phyloP scores from a whole-genome alignment of 2,797 vertebrate genomes.

The Paratrypauchen microcephalus region DNA sequence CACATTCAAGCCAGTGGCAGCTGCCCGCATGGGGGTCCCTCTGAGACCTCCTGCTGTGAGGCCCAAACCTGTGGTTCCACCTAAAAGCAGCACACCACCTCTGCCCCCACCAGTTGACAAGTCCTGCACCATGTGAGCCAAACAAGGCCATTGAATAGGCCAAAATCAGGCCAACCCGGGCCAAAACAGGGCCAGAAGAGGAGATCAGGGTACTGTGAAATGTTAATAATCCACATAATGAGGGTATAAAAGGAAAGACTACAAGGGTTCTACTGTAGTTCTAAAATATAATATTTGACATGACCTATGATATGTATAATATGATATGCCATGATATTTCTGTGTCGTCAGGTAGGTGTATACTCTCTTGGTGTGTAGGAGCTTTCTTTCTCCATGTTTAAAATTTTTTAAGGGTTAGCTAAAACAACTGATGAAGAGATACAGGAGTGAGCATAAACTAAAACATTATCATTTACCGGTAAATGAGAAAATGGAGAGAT shows the following conservation, averaged over 20 bases:
- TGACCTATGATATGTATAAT: slow-evolving; percentile 66
- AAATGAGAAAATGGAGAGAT: slow-evolving; percentile 40
- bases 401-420: slow-evolving; percentile 70
- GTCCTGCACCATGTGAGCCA: slow-evolving; percentile 95
- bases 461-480: slow-evolving; percentile 43
- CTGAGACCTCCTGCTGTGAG: slow-evolving; percentile 93
- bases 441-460: slow-evolving; percentile 31
- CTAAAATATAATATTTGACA: slow-evolving; percentile 70
- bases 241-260: slow-evolving; percentile 64
- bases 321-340: slow-evolving; percentile 86
- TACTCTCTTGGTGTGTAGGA: slow-evolving; percentile 87
- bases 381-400: slow-evolving; percentile 79
- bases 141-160: slow-evolving; percentile 61
- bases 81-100: slow-evolving; percentile 89
- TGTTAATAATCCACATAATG: slow-evolving; percentile 66
- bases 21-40: slow-evolving; percentile 85
- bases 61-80: slow-evolving; percentile 93
- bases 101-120: slow-evolving; percentile 90
- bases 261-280: slow-evolving; percentile 69
- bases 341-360: slow-evolving; percentile 82
- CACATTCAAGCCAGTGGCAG: slow-evolving; percentile 90
- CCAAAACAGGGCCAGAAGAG: slow-evolving; percentile 69
- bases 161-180: slow-evolving; percentile 67
- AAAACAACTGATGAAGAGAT: slow-evolving; percentile 48
- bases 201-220: slow-evolving; percentile 76